Percentiles rank a stretch among this genome's conserved stretches.
Conservation (phyloP, 2,888 invertebrate species). For the Ecdyonurus torrentis region DNA sequence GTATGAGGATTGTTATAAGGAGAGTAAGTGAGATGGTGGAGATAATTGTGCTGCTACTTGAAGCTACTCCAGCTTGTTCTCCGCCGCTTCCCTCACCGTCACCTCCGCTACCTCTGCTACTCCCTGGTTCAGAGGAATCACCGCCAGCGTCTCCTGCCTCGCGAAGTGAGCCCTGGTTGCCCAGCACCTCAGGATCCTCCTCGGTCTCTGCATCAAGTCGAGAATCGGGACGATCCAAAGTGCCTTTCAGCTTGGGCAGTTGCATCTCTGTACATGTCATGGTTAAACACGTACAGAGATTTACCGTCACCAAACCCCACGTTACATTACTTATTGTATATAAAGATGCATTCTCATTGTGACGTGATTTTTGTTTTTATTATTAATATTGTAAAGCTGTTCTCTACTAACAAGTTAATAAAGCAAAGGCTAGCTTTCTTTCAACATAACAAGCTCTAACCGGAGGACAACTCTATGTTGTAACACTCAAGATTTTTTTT, state of each 20-base stretch:
- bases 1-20: not conserved
- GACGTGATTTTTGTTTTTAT: not conserved
- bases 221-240: not conserved
- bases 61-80: not conserved
- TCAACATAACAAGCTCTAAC: no score
- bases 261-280: not conserved
- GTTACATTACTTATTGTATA: no score
- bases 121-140: not conserved
- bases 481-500: no score
- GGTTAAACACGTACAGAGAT: no score
- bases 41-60: not conserved
- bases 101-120: not conserved
- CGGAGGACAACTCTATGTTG: no score
- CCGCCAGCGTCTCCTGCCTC: not conserved
- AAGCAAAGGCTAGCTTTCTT: no score
- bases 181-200: not conserved
- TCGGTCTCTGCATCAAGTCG: not conserved
- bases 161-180: not conserved
- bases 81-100: not conserved
- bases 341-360: not conserved
- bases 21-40: not conserved
- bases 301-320: no score
- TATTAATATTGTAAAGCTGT: no score
- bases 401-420: no score
- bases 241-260: not conserved